Base-by-base conservation (phyloP, 2,888 invertebrate species). In the Dryomyza anilis region DNA sequence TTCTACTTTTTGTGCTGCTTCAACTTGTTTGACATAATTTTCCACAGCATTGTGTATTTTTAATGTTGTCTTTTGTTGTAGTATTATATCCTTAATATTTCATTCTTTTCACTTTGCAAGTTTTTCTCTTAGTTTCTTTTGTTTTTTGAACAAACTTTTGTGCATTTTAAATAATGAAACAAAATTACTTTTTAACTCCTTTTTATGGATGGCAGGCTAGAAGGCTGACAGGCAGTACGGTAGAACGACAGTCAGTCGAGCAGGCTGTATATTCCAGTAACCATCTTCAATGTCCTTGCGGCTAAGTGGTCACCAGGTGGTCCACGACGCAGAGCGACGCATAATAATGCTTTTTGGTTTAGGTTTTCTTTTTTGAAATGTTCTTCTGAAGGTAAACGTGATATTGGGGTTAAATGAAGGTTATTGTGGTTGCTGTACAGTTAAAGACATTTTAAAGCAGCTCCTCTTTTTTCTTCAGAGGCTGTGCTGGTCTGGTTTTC, bases 91-190 rank as follows among this genome's bases (percentile, higher is more conserved):
- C 7, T 52, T n/a, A 25, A 52, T 25, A 43, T 43, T 43, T 16
- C 19, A 19, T 43, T 16, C 43, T 16, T 23, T 50, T 50, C 27
- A n/a, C 27, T 50, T n/a, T 50, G n/a, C 14, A 50, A 50, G 27
- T 21, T 63, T 36, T 36, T 29, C n/a, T n/a, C n/a, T n/a, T n/a
- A n/a, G n/a, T n/a, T n/a, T n/a, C n/a, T n/a, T n/a, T n/a, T n/a
- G n/a, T n/a, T 6, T 14, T 4, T 16, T 53, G 70, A 69, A 55
- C 69, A 68, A 60, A 71, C 69, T 69, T 74, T 71, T 68, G 61
- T 72, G 73, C 69, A 74, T 75, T 71, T 61, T 60, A 56, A 56
- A 63, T 60, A 55, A 39, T 27, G 21, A 45, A 14, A 55, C n/a
- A 33, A 63, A 63, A 63, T 63, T 63, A 30, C 25, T 53, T 55